A percentile compares a stretch with the other conserved stretches of the same genome.
phyloP scores from a whole-genome alignment of 2,797 vertebrate genomes.

The Sebastolobus altivelis region DNA sequence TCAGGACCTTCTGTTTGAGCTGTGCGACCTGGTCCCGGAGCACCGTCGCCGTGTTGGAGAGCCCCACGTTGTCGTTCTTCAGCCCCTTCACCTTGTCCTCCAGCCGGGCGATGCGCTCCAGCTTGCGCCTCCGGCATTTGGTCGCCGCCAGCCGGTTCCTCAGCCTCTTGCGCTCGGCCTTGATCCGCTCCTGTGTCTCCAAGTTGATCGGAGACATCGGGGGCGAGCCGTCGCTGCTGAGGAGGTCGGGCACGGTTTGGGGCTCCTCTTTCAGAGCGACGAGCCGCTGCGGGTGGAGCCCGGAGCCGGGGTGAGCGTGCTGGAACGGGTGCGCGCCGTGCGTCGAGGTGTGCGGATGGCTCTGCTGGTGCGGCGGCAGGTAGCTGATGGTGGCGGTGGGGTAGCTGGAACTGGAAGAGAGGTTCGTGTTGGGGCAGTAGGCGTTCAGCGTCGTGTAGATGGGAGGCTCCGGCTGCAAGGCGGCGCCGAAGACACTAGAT shows the following conservation, averaged over 20 bases:
- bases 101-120: constrained; percentile 94
- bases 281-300: constrained; percentile 80
- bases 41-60: constrained; percentile 90
- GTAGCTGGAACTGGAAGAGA: constrained; percentile 85
- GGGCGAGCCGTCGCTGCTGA: constrained; percentile 90
- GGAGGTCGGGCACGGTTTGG: constrained; percentile 92
- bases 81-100: constrained; percentile 94
- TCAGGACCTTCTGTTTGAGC: constrained; percentile 93
- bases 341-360: constrained; percentile 70
- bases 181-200: constrained; percentile 93
- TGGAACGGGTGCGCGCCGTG: constrained; percentile 76
- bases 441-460: constrained; percentile 94
- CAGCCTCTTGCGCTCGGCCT: constrained; percentile 93
- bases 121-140: constrained; percentile 93
- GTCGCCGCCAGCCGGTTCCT: constrained; percentile 94
- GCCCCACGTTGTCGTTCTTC: constrained; percentile 91
- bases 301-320: constrained; percentile 70
- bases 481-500: constrained; percentile 85
- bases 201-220: constrained; percentile 93
- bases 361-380: constrained; percentile 87
- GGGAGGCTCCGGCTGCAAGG: constrained; percentile 88
- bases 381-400: constrained; percentile 94
- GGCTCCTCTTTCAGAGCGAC: constrained; percentile 91
- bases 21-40: constrained; percentile 94
- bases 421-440: constrained; percentile 86